These are phyloP conservation scores for Cydia pomonella DNA, from an alignment of 1,140 invertebrate genomes.

Conservation along the genomic window DNA sequence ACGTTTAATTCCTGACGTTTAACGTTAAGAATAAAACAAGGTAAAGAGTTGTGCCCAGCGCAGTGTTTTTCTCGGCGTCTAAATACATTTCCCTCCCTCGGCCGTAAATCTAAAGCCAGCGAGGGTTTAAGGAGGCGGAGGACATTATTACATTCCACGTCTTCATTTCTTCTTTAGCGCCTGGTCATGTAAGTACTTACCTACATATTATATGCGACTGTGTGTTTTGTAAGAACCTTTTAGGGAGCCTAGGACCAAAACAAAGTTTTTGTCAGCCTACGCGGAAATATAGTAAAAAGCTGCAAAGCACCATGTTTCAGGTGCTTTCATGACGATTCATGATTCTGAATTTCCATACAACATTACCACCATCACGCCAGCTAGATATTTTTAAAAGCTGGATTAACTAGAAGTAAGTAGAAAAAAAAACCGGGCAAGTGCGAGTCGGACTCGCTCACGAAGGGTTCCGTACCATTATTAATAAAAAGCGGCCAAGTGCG, in stretches of 20 bases:
- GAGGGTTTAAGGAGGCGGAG: constrained; percentile 4
- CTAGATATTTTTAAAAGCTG: too few relatives aligned
- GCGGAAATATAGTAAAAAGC: too few relatives aligned
- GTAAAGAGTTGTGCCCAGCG: background rate
- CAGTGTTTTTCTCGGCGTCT: background rate
- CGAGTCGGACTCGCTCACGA: too few relatives aligned
- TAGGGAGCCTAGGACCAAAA: background rate
- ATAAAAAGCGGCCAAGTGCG: too few relatives aligned
- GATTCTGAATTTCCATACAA: too few relatives aligned
- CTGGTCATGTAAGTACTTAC: background rate
- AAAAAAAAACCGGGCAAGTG: too few relatives aligned
- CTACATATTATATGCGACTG: background rate
- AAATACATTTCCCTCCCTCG: background rate
- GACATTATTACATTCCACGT: constrained; percentile 11
- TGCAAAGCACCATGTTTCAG: too few relatives aligned
- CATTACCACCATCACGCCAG: too few relatives aligned
- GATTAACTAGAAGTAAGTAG: too few relatives aligned
- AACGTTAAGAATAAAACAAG: background rate
- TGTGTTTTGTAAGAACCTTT: background rate
- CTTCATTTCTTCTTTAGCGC: constrained; percentile 8
- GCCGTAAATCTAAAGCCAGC: background rate
- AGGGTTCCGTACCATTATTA: too few relatives aligned
- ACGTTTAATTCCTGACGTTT: background rate
- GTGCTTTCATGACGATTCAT: too few relatives aligned
- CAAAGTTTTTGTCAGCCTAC: too few relatives aligned